Conservation (phyloP, 2,113 vertebrate species). For the Tetraodon nigroviridis region DNA sequence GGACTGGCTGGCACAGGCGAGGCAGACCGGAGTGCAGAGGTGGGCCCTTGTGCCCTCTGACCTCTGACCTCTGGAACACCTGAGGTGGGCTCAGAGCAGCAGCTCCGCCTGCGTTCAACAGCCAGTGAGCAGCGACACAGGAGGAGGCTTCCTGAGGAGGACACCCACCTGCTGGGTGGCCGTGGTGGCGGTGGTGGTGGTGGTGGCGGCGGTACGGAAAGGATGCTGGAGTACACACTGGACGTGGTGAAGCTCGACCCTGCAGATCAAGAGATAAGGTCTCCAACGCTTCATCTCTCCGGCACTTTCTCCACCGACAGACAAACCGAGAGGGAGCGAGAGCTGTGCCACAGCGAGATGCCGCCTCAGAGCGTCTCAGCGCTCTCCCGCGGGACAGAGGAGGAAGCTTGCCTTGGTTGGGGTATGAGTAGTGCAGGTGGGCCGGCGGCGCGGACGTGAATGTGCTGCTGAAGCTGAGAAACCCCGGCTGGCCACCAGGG, state of each 20-base stretch:
- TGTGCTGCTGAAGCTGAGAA: constrained; percentile 95
- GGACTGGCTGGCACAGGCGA: too few relatives aligned
- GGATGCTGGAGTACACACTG: constrained; percentile 76
- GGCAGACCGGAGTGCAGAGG: too few relatives aligned
- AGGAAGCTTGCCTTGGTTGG: constrained; percentile 87
- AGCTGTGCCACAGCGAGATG: constrained; percentile 11
- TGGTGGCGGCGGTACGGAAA: constrained; percentile 58
- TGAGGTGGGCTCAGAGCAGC: too few relatives aligned
- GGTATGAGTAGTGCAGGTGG: constrained; percentile 95
- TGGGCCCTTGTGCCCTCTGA: too few relatives aligned
- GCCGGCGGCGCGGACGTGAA: constrained; percentile 91
- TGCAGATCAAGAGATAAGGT: constrained; percentile 22
- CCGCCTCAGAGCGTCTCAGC: constrained; percentile 11
- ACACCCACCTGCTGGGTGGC: constrained; percentile 45
- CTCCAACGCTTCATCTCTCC: too few relatives aligned
- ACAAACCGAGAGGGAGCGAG: constrained; percentile 5
- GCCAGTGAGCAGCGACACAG: background rate
- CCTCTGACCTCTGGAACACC: too few relatives aligned
- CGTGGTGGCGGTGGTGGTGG: constrained; percentile 62
- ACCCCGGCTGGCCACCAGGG: constrained; percentile 93
- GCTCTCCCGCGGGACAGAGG: constrained; percentile 33
- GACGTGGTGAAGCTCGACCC: constrained; percentile 78
- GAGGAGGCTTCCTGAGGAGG: background rate
- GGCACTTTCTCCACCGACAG: too few relatives aligned
- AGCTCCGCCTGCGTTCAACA: too few relatives aligned